Base-by-base conservation (phyloP, 2,113 vertebrate species). In the Ochotona princeps region DNA sequence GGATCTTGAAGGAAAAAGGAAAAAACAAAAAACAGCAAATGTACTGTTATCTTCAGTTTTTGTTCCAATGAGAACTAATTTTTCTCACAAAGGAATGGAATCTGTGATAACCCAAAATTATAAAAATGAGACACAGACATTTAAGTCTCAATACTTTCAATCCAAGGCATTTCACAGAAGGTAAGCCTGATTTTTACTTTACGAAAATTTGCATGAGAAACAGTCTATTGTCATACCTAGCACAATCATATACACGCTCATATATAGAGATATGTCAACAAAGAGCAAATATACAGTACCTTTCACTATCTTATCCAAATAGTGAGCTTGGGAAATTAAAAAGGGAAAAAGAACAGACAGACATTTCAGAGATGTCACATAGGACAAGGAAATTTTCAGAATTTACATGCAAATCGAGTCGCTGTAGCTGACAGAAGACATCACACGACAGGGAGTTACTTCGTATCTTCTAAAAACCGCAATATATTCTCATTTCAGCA, bases 301-400 rank as follows among this genome's bases (percentile, higher is more conserved):
- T 99, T 99, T 99, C 93, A 99, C 99, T 99, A 99, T 99, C 98
- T 99, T 99, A 98, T 99, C 99, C 99, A 99, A 99, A 98, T 99
- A 99, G 99, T 99, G 99, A 98, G 99, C 99, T 99, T 99, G 98
- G 98, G 97, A 98, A 97, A 98, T 98, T 97, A 97, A 97, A 97
- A 97, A 96, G 94, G 96, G 96, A 93, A 97, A 96, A 96, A 97
- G 97, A 97, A 98, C 97, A 99, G 98, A 98, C 97, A 99, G 98
- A 98, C 97, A 98, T 98, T 99, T 99, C 98, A 99, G 98, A 98
- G 97, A 96, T 96, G 97, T 98, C 96, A 98, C 97, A 97, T 96
- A 97, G 97, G 97, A 98, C 97, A 98, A 93, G 96, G 82, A 95
- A 97, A 98, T 95, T 83, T 97, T 98, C 97, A 98, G 97, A 98